Evolutionary conservation across 2,797 vertebrate genomes (phyloP).

Genomic region (Furcifer pardalis): DNA sequence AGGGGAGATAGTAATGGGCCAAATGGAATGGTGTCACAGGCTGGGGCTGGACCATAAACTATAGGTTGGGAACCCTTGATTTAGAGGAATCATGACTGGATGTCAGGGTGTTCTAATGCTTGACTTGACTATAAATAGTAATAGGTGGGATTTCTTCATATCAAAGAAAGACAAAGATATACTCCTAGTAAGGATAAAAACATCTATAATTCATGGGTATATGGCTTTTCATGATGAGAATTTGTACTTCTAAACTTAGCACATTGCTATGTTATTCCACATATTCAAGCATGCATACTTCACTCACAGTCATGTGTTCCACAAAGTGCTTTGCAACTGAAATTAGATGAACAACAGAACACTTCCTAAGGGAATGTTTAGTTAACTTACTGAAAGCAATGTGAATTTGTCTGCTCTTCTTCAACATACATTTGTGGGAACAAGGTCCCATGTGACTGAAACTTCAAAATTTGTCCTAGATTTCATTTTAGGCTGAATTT

Average conservation of each 20-base stretch:
- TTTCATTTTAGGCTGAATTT: not conserved
- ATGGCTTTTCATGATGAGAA: not conserved
- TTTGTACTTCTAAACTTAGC: not conserved
- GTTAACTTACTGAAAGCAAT: not conserved
- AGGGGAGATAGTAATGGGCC: too few species aligned
- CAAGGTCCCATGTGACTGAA: not conserved
- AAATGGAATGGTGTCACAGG: too few species aligned
- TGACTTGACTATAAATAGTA: too few species aligned
- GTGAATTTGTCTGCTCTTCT: not conserved
- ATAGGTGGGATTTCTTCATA: too few species aligned
- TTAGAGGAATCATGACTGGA: too few species aligned
- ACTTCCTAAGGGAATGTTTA: not conserved
- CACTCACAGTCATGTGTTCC: not conserved
- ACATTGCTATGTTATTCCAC: too few species aligned
- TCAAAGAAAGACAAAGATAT: not conserved
- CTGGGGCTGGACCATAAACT: too few species aligned
- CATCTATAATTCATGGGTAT: not conserved
- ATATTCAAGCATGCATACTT: not conserved
- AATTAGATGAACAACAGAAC: not conserved
- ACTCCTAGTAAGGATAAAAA: not conserved
- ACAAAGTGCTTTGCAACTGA: not conserved
- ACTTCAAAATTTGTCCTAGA: not conserved
- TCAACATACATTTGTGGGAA: not conserved
- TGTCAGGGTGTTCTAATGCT: too few species aligned
- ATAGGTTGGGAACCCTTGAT: too few species aligned